phyloP scores from a whole-genome alignment of 2,888 invertebrate species.

The Cosmorhoe ocellata region DNA sequence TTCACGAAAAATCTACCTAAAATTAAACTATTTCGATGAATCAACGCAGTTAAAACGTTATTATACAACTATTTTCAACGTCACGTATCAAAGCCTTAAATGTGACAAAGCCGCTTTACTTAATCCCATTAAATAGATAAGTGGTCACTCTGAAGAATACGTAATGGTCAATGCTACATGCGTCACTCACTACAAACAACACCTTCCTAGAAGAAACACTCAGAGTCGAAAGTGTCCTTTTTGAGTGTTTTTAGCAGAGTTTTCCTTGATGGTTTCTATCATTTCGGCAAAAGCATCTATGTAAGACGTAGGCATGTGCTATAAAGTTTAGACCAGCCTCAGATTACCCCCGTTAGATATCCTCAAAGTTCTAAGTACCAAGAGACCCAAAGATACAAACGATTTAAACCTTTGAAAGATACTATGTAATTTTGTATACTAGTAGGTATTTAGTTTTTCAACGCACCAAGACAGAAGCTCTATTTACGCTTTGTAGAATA shows the following conservation, averaged over 20 bases:
- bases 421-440: too few relatives aligned
- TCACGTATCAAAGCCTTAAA: slow-evolving; percentile 25
- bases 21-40: slow-evolving; percentile 2
- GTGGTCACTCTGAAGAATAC: slow-evolving; percentile 23
- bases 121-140: slow-evolving; percentile 25
- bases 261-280: slow-evolving; percentile 14
- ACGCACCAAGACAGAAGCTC: too few relatives aligned
- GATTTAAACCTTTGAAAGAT: too few relatives aligned
- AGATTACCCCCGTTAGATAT: too few relatives aligned
- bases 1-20: neutral
- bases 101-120: slow-evolving; percentile 27
- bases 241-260: neutral
- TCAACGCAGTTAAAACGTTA: slow-evolving; percentile 8
- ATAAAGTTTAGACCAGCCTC: too few relatives aligned
- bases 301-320: too few relatives aligned
- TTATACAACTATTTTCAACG: slow-evolving; percentile 24
- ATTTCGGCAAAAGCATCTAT: neutral
- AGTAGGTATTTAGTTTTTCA: too few relatives aligned
- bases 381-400: too few relatives aligned
- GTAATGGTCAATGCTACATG: slow-evolving; percentile 10
- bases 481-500: too few relatives aligned
- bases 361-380: too few relatives aligned
- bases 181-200: slow-evolving; percentile 12
- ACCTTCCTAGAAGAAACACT: neutral
- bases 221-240: slow-evolving; percentile 9